These are phyloP conservation scores for Pseudochirops corinnae DNA, from an alignment of 2,797 vertebrate genomes.

Conservation along the genomic window DNA sequence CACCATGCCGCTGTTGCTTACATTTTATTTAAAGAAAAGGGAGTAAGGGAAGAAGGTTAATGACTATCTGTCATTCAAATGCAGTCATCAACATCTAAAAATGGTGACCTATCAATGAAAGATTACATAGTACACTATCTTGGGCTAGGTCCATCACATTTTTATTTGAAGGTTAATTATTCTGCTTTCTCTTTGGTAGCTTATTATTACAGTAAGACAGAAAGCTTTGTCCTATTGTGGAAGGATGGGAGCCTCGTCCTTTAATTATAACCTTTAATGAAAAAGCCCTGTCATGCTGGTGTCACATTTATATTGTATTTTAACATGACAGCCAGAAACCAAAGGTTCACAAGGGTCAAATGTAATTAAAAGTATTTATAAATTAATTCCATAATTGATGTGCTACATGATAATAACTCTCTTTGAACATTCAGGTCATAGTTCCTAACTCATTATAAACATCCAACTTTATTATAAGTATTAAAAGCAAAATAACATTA, in stretches of 20 bases:
- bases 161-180: background rate
- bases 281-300: background rate
- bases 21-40: background rate
- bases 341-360: background rate
- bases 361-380: constrained; percentile 1
- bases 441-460: background rate
- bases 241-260: background rate
- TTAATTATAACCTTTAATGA: background rate
- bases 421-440: background rate
- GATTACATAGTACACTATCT: background rate
- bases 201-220: background rate
- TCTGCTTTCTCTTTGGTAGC: background rate
- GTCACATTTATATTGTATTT: background rate
- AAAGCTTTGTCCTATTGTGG: background rate
- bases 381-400: background rate
- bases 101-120: background rate
- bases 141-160: background rate
- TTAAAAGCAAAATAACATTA: background rate
- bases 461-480: background rate
- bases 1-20: background rate
- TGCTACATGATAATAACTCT: background rate
- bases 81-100: background rate
- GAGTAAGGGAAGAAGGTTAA: background rate
- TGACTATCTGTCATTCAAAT: background rate
- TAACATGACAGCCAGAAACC: background rate